Conservation (phyloP, 1,140 invertebrate species). For the Drosophila sucinea region DNA sequence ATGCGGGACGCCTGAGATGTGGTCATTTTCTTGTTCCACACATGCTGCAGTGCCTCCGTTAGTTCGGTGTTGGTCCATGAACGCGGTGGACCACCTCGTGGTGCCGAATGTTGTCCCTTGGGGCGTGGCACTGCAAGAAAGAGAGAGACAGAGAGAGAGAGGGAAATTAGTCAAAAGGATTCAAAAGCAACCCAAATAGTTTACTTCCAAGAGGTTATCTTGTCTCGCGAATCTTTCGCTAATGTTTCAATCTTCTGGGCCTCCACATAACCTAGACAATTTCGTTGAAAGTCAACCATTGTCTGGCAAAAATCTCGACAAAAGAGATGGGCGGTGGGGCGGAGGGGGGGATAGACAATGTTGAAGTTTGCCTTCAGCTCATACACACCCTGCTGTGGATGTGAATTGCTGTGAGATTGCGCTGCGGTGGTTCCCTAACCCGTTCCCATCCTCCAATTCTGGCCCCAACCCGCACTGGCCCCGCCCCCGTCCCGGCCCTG, state of each 20-base stretch:
- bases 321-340: not conserved
- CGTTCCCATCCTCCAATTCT: constrained; percentile 3
- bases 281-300: constrained; percentile 67
- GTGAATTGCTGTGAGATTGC: constrained; percentile 38
- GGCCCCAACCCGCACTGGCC: constrained; percentile 9
- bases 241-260: constrained; percentile 81
- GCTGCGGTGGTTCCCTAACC: constrained; percentile 69
- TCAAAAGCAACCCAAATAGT: constrained; percentile 7
- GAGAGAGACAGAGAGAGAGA: constrained; percentile 23
- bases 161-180: constrained; percentile 20
- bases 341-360: not conserved
- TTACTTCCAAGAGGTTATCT: constrained; percentile 54
- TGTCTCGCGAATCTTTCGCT: constrained; percentile 54
- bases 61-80: constrained; percentile 96
- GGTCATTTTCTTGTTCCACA: constrained; percentile 98
- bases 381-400: constrained; percentile 63
- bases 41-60: constrained; percentile 93
- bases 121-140: constrained; percentile 86
- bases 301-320: constrained; percentile 34
- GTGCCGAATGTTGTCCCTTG: constrained; percentile 94
- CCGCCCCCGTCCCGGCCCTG: constrained; percentile 27
- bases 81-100: constrained; percentile 92
- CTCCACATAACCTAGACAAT: constrained; percentile 49
- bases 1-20: constrained; percentile 94
- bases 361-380: constrained; percentile 52